Conservation (phyloP, 2,888 invertebrate genomes). For the Nysson spinosus region DNA sequence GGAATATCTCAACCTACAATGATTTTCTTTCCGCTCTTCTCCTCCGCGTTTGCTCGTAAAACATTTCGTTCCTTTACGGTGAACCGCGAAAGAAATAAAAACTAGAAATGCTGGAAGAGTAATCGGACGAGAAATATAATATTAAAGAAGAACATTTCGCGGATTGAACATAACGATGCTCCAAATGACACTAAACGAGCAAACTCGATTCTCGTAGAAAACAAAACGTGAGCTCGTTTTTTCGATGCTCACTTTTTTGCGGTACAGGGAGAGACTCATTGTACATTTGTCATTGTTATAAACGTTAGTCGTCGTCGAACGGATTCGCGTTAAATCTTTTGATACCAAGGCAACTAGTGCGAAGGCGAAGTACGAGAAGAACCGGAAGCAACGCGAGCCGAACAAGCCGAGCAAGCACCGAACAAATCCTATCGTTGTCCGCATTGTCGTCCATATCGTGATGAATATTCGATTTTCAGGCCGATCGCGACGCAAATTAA, state of each 20-base stretch:
- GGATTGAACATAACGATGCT: conserved; percentile 17
- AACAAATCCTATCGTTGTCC: too few species aligned
- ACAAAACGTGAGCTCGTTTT: conserved; percentile 28
- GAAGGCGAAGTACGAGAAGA: conserved; percentile 24
- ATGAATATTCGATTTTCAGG: too few species aligned
- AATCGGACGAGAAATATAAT: background rate
- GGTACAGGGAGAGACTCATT: conserved; percentile 54
- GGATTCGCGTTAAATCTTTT: conserved; percentile 53
- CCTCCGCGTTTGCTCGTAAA: too few species aligned
- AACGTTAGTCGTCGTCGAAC: conserved; percentile 47
- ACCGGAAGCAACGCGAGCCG: conserved; percentile 26
- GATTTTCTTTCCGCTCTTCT: too few species aligned
- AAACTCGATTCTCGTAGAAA: conserved; percentile 13
- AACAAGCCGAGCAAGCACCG: too few species aligned
- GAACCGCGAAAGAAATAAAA: too few species aligned
- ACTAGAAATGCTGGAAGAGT: background rate
- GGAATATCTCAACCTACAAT: too few species aligned
- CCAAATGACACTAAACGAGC: background rate
- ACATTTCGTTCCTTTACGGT: too few species aligned
- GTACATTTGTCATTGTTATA: conserved; percentile 57
- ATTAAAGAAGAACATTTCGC: conserved; percentile 6
- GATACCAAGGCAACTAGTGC: conserved; percentile 49
- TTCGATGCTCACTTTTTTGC: conserved; percentile 44
- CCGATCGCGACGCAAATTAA: too few species aligned
- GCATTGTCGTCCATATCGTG: too few species aligned